Conservation (phyloP, 1,140 invertebrate species). For the Trichonephila clavata region DNA sequence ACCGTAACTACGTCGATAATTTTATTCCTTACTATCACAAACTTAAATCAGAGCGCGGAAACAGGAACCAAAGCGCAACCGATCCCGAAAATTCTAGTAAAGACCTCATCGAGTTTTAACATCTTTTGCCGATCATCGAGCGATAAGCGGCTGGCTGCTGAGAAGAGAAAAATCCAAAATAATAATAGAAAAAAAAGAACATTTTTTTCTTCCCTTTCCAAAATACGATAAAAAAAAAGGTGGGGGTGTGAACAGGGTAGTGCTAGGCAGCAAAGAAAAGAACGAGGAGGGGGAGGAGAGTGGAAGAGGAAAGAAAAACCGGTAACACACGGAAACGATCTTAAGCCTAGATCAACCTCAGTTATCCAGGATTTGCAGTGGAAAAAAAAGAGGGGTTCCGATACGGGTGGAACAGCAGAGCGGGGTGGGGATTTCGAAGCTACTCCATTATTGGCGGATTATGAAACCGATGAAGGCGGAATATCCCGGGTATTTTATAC, state of each 20-base stretch:
- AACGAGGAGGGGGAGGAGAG: background rate
- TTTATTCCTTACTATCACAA: too few species aligned
- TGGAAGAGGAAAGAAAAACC: background rate
- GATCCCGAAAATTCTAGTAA: too few species aligned
- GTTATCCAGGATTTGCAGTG: conserved; percentile 63
- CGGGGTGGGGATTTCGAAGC: conserved; percentile 41
- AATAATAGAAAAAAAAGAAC: background rate
- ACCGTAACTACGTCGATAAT: too few species aligned
- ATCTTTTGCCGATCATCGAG: background rate
- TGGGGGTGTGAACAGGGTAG: background rate
- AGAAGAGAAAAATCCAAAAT: background rate
- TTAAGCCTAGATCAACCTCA: conserved; percentile 69
- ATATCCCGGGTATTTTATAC: conserved; percentile 44
- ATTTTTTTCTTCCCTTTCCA: too few species aligned
- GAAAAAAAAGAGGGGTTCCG: background rate
- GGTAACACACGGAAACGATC: conserved; percentile 59
- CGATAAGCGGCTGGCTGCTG: background rate
- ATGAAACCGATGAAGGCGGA: conserved; percentile 68
- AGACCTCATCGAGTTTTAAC: background rate
- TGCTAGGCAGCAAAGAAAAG: too few species aligned
- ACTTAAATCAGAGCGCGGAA: too few species aligned
- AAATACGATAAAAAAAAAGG: background rate
- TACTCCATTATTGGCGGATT: conserved; percentile 75
- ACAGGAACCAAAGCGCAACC: too few species aligned
- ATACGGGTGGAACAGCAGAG: background rate